These are phyloP conservation scores for Ferrisia virgata DNA, from an alignment of 2,888 invertebrate species.

Conservation along the genomic window DNA sequence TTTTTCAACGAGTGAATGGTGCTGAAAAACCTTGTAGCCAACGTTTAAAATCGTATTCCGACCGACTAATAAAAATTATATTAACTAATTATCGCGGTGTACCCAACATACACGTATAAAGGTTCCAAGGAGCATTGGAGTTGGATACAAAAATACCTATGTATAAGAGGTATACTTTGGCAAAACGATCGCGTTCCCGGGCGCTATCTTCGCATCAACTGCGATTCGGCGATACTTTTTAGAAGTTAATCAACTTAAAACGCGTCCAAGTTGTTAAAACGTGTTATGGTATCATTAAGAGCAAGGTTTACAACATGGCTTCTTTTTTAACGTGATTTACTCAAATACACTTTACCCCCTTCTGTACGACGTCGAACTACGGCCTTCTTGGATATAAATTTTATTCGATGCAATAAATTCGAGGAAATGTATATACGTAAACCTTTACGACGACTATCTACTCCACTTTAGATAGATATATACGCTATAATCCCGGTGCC, in stretches of 20 bases:
- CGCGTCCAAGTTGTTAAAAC: conserved; percentile 16
- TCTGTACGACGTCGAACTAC: background rate
- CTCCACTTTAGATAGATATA: background rate
- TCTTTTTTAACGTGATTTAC: background rate
- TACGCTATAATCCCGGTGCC: background rate
- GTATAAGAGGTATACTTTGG: background rate
- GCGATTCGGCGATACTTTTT: background rate
- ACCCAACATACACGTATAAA: background rate
- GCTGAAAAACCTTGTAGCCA: background rate
- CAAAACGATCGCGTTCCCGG: background rate
- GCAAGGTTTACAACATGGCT: conserved; percentile 6
- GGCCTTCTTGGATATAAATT: background rate
- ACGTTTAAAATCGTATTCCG: background rate
- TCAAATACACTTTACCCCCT: background rate
- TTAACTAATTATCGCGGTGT: background rate
- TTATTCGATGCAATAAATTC: conserved; percentile 6
- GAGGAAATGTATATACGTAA: background rate
- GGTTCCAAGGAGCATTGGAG: background rate
- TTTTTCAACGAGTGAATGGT: background rate
- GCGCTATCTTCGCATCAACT: background rate
- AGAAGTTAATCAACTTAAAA: conserved; percentile 22
- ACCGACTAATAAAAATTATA: background rate
- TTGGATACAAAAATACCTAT: background rate
- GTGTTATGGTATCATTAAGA: conserved; percentile 15
- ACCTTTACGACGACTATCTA: background rate